These are phyloP conservation scores for Pollenia angustigena DNA, from an alignment of 2,888 invertebrate species.

Conservation along the genomic window DNA sequence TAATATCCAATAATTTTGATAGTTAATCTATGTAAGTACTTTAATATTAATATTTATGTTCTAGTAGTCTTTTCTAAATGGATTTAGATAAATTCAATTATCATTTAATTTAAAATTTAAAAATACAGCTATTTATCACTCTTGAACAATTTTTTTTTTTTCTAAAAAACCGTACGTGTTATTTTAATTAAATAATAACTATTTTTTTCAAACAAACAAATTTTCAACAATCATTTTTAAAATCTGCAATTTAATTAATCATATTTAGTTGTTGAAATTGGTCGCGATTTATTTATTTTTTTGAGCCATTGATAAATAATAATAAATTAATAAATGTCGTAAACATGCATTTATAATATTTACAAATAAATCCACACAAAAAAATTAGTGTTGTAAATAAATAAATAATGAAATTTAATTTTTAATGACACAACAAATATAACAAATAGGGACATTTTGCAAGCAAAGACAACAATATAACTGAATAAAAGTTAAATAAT, in stretches of 20 bases:
- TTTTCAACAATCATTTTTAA: background rate
- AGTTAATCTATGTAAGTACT: no score
- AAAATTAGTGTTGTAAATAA: slow-evolving; percentile 22
- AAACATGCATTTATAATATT: slow-evolving; percentile 36
- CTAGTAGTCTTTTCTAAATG: no score
- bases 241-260: slow-evolving; percentile 8
- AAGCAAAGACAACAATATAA: background rate
- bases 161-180: background rate
- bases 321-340: slow-evolving; percentile 57
- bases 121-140: no score
- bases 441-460: background rate
- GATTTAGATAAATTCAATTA: no score
- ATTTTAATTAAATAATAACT: background rate
- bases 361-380: background rate
- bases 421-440: background rate
- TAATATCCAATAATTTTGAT: no score
- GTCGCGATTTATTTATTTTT: background rate
- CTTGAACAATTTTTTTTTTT: background rate
- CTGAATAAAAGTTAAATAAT: background rate
- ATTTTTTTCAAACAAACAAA: background rate
- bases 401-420: slow-evolving; percentile 49
- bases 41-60: no score
- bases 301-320: slow-evolving; percentile 22
- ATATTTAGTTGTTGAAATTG: background rate
- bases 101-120: no score